phyloP scores from a whole-genome alignment of 1,140 invertebrate genomes.

The Bicyclus anynana region DNA sequence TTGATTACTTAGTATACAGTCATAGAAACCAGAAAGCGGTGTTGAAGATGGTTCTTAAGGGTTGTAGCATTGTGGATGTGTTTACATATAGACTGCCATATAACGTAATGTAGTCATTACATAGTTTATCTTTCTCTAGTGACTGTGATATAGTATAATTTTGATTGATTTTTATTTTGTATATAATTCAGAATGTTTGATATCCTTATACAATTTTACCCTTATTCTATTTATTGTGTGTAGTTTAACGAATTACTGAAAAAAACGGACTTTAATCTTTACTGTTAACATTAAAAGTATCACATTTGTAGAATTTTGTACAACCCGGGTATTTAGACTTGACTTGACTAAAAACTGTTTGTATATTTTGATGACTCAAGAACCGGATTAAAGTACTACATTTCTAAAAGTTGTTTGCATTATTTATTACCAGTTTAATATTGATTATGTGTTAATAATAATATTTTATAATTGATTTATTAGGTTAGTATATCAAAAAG shows the following conservation, averaged over 20 bases:
- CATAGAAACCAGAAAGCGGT: conserved; percentile 8
- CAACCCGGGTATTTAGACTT: conserved; percentile 38
- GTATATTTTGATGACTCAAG: conserved; percentile 23
- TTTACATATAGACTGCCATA: conserved; percentile 66
- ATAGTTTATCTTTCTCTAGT: conserved; percentile 68
- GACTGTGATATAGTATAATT: conserved; percentile 76
- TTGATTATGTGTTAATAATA: not conserved
- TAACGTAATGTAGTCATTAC: conserved; percentile 37
- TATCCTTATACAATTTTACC: conserved; percentile 74
- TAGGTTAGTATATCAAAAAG: too few relatives aligned
- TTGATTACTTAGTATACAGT: not conserved
- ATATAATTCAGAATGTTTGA: conserved; percentile 69
- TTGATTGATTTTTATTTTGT: conserved; percentile 64
- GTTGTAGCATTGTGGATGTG: conserved; percentile 57
- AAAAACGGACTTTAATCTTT: conserved; percentile 16
- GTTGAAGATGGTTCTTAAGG: conserved; percentile 20
- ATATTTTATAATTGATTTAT: too few relatives aligned
- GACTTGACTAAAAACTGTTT: conserved; percentile 36
- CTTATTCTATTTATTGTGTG: conserved; percentile 62
- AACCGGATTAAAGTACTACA: conserved; percentile 26
- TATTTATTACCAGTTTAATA: conserved; percentile 1
- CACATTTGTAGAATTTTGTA: conserved; percentile 58
- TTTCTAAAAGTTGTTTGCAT: conserved; percentile 25
- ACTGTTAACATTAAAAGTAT: conserved; percentile 20
- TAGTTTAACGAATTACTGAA: conserved; percentile 40